phyloP scores from a whole-genome alignment of 2,888 invertebrate genomes.

The Holacanthella duospinosa region DNA sequence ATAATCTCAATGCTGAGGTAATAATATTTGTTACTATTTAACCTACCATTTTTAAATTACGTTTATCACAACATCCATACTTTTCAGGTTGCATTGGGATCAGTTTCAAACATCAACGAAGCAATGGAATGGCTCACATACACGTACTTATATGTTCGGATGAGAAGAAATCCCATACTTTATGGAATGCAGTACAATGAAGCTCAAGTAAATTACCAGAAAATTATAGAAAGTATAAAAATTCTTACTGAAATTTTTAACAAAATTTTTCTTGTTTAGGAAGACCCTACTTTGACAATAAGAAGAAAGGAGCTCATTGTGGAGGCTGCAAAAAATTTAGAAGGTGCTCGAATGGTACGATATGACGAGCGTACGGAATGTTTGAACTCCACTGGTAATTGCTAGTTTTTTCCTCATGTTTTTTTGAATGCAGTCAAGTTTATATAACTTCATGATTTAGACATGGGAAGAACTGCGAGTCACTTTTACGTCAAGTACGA shows the following conservation, averaged over 20 bases:
- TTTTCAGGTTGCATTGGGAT: conserved; percentile 75
- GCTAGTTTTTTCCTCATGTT: not conserved
- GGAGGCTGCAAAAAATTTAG: conserved; percentile 69
- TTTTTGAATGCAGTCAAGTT: too few relatives aligned
- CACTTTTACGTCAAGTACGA: conserved; percentile 95
- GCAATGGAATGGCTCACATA: conserved; percentile 97
- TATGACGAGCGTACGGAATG: conserved; percentile 76
- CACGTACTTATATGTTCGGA: conserved; percentile 88
- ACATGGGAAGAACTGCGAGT: conserved; percentile 91
- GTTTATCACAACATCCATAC: too few relatives aligned
- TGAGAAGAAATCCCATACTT: conserved; percentile 76
- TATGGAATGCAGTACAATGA: conserved; percentile 57
- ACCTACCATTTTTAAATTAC: conserved; percentile 10
- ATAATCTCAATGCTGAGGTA: conserved; percentile 97
- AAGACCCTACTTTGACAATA: conserved; percentile 67
- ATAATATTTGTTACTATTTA: conserved; percentile 21
- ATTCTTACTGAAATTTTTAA: not conserved
- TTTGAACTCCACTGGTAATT: conserved; percentile 46
- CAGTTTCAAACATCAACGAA: conserved; percentile 87
- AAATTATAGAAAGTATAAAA: not conserved
- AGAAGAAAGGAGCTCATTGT: conserved; percentile 68
- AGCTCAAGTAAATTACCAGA: conserved; percentile 49
- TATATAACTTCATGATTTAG: too few relatives aligned
- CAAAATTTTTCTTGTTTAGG: conserved; percentile 42
- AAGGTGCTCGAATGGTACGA: conserved; percentile 87